A percentile compares a stretch with the other conserved stretches of the same genome.
phyloP scores from a whole-genome alignment of 2,888 invertebrate species.

The Pedicia rivosa region DNA sequence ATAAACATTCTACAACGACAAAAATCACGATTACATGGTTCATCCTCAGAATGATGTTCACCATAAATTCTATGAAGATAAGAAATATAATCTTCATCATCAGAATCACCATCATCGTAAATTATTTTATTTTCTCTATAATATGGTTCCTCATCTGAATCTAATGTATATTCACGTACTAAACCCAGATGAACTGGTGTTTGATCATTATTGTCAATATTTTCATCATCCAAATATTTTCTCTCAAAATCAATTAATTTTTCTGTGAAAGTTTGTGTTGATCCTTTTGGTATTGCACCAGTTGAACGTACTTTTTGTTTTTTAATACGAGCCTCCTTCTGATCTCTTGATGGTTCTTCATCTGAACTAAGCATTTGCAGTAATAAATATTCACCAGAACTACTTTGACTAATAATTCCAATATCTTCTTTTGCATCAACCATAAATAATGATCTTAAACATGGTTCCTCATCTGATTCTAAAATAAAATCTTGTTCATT shows the following conservation, averaged over 20 bases:
- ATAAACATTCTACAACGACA: too few relatives aligned
- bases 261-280: too few relatives aligned
- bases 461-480: neutral
- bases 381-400: too few relatives aligned
- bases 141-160: slow-evolving; percentile 2
- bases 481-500: neutral
- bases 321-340: neutral
- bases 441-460: neutral
- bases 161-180: neutral
- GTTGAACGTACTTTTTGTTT: too few relatives aligned
- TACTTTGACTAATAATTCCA: too few relatives aligned
- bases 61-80: neutral
- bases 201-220: too few relatives aligned
- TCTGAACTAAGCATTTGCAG: too few relatives aligned
- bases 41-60: neutral
- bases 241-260: too few relatives aligned
- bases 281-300: neutral
- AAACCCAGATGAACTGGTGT: too few relatives aligned
- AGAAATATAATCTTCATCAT: neutral
- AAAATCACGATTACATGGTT: too few relatives aligned
- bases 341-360: neutral
- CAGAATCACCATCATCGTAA: neutral
- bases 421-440: too few relatives aligned
- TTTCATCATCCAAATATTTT: too few relatives aligned
- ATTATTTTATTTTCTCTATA: slow-evolving; percentile 1